Conservation (phyloP, 2,888 invertebrate species). For the Lacanobia wlatinum region DNA sequence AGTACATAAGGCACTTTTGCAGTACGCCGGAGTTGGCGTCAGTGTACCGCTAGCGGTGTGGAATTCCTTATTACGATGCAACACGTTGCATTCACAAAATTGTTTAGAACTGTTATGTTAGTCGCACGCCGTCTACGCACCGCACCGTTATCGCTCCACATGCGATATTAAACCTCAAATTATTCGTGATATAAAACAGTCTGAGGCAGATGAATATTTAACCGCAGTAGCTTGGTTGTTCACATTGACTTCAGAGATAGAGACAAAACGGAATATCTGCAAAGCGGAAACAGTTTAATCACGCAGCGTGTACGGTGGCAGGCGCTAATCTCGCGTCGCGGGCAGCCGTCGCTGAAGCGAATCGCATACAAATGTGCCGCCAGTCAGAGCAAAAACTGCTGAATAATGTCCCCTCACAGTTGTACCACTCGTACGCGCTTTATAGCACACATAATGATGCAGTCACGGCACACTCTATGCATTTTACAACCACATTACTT, state of each 20-base stretch:
- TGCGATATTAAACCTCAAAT: conserved; percentile 48
- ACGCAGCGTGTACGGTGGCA: conserved; percentile 79
- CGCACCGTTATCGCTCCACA: conserved; percentile 68
- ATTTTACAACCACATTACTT: conserved; percentile 77
- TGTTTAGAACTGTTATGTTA: conserved; percentile 71
- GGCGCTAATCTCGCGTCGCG: conserved; percentile 86
- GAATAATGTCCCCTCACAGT: conserved; percentile 84
- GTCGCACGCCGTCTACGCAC: conserved; percentile 67
- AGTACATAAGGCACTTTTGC: conserved; percentile 83
- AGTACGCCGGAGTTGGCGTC: conserved; percentile 73
- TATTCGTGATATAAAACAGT: conserved; percentile 48
- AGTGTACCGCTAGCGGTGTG: conserved; percentile 79
- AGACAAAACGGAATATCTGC: conserved; percentile 75
- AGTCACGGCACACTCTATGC: conserved; percentile 80
- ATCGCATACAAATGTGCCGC: conserved; percentile 88
- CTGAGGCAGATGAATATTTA: conserved; percentile 46
- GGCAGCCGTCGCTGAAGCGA: conserved; percentile 83
- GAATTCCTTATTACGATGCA: conserved; percentile 83
- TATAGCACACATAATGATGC: conserved; percentile 82
- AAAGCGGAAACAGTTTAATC: conserved; percentile 86
- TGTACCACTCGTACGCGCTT: conserved; percentile 78
- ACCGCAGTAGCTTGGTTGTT: conserved; percentile 47
- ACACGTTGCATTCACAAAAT: conserved; percentile 79
- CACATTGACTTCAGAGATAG: conserved; percentile 61
- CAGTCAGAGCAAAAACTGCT: conserved; percentile 85